These are phyloP conservation scores for Hydrotaea cyrtoneurina DNA, from an alignment of 2,888 invertebrate genomes.

Conservation along the genomic window DNA sequence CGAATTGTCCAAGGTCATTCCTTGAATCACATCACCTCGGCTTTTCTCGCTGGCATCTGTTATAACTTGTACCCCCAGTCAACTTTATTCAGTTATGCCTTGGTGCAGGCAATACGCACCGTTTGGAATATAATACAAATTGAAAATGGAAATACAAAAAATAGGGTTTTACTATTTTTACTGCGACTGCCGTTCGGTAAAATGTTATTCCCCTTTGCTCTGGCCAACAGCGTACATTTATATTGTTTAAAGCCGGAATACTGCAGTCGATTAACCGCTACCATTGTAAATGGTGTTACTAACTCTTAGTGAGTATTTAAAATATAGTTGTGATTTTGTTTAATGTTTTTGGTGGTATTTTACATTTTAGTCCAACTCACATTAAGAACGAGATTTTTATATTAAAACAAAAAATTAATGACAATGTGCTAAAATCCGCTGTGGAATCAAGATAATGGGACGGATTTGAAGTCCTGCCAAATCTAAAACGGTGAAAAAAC, in stretches of 20 bases:
- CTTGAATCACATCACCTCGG: slow-evolving; percentile 70
- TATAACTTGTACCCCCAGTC: slow-evolving; percentile 72
- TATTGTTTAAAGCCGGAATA: slow-evolving; percentile 42
- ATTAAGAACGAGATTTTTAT: background rate
- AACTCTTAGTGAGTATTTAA: slow-evolving; percentile 66
- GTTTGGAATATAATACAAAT: slow-evolving; percentile 65
- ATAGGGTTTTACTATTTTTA: slow-evolving; percentile 44
- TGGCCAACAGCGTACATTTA: slow-evolving; percentile 70
- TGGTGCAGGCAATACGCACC: slow-evolving; percentile 70
- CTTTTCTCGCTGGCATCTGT: slow-evolving; percentile 74
- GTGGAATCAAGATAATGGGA: too few species aligned
- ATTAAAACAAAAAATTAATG: background rate
- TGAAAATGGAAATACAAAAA: slow-evolving; percentile 7
- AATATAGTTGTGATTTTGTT: background rate
- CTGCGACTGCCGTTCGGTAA: slow-evolving; percentile 68
- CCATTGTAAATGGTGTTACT: slow-evolving; percentile 60
- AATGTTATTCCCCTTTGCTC: slow-evolving; percentile 67
- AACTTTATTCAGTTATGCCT: slow-evolving; percentile 71
- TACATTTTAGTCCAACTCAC: slow-evolving; percentile 27
- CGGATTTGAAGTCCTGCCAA: too few species aligned
- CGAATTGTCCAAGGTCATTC: slow-evolving; percentile 27
- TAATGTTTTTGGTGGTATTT: background rate
- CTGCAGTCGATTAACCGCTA: slow-evolving; percentile 48
- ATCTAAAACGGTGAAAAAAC: too few species aligned
- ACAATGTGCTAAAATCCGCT: too few species aligned